phyloP scores from a whole-genome alignment of 2,113 vertebrate genomes.

The Colinus virginianus region DNA sequence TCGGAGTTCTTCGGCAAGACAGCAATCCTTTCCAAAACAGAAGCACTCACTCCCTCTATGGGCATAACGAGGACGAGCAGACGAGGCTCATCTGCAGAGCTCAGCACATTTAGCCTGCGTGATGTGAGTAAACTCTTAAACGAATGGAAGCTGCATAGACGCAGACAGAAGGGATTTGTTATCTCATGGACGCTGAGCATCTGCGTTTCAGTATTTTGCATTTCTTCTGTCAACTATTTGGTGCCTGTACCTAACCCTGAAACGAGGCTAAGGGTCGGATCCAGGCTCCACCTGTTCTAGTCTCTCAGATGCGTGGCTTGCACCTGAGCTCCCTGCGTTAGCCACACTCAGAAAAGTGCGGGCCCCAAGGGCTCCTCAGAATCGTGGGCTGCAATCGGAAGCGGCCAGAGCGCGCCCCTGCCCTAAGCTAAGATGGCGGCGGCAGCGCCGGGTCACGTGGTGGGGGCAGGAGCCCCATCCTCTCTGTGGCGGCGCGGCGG shows the following conservation, averaged over 20 bases:
- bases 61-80: background rate
- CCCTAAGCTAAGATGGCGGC: conserved; percentile 27
- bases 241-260: background rate
- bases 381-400: too few species aligned
- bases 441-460: background rate
- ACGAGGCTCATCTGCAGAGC: background rate
- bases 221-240: background rate
- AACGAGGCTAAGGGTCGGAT: too few species aligned
- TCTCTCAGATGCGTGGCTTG: too few species aligned
- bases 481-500: background rate
- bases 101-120: background rate
- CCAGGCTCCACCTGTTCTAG: too few species aligned
- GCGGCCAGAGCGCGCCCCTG: rapidly evolving
- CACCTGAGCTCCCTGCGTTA: too few species aligned
- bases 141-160: background rate
- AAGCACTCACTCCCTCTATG: conserved; percentile 16
- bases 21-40: background rate
- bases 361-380: too few species aligned
- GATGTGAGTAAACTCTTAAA: background rate
- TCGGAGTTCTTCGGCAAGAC: rapidly evolving
- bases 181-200: background rate
- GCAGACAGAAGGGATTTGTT: rapidly evolving
- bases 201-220: background rate
- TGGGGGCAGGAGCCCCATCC: background rate
- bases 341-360: too few species aligned